These are phyloP conservation scores for Mythimna pallens DNA, from an alignment of 2,888 invertebrate genomes.

Conservation along the genomic window DNA sequence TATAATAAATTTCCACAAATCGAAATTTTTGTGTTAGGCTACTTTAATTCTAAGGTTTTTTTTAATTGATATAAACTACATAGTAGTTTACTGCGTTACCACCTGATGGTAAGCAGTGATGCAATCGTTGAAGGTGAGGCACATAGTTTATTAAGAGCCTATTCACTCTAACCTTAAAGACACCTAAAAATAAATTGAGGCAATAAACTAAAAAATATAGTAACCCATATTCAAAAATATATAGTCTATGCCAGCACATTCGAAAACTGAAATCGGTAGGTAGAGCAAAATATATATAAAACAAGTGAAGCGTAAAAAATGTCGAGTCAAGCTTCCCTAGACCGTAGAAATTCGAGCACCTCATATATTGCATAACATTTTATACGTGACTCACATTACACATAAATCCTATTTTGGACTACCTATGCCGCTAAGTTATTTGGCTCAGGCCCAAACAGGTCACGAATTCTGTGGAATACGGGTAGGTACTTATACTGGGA, in stretches of 20 bases:
- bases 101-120: too few species aligned
- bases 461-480: constrained; percentile 23
- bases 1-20: too few species aligned
- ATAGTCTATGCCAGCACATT: neutral
- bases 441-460: constrained; percentile 54
- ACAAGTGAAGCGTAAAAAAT: constrained; percentile 21
- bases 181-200: too few species aligned
- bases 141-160: too few species aligned
- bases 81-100: too few species aligned
- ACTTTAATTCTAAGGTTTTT: too few species aligned
- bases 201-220: neutral
- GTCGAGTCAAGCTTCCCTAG: neutral
- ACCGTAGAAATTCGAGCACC: constrained; percentile 32
- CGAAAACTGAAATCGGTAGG: neutral
- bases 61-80: too few species aligned
- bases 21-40: too few species aligned
- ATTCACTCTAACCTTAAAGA: too few species aligned
- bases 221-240: neutral
- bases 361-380: constrained; percentile 51
- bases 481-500: neutral
- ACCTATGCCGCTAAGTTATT: constrained; percentile 31
- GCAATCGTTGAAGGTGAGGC: too few species aligned
- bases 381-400: constrained; percentile 20
- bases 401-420: constrained; percentile 40
- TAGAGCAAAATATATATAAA: constrained; percentile 19